Percentiles rank a stretch among this genome's conserved stretches.
Conservation (phyloP, 1,140 invertebrate genomes). For the Periplaneta americana region DNA sequence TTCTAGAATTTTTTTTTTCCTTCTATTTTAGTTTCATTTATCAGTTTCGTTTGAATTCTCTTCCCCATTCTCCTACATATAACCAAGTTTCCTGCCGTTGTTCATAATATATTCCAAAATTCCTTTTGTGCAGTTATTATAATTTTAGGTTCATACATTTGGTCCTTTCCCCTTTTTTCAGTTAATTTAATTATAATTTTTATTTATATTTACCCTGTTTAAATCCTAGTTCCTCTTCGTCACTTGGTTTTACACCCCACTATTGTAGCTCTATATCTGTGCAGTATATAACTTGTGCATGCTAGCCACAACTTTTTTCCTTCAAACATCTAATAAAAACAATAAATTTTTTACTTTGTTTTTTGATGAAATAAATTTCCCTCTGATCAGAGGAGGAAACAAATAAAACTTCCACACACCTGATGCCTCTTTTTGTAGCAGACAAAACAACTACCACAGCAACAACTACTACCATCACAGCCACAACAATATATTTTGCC, state of each 20-base stretch:
- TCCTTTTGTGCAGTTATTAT: not conserved
- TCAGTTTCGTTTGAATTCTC: not conserved
- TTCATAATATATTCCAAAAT: not conserved
- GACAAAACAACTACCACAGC: not conserved
- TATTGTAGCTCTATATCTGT: not conserved
- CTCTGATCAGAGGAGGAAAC: not conserved
- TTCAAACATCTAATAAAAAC: not conserved
- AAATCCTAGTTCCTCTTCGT: not conserved
- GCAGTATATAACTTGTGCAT: conserved; percentile 7
- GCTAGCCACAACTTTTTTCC: conserved; percentile 5
- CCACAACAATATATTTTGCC: conserved; percentile 11
- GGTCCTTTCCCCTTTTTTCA: no score
- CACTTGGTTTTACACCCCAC: not conserved
- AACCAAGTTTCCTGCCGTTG: not conserved
- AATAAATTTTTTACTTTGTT: conserved; percentile 1
- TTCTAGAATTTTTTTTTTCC: not conserved
- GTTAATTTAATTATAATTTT: not conserved
- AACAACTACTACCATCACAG: conserved; percentile 4
- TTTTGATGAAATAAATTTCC: not conserved
- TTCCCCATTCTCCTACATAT: not conserved
- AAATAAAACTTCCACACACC: not conserved
- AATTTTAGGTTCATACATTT: not conserved
- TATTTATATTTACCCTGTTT: not conserved
- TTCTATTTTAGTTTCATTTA: not conserved
- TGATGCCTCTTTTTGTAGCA: conserved; percentile 5